These are phyloP conservation scores for Megaceryle torquata DNA, from an alignment of 2,113 vertebrate species.

Conservation along the genomic window DNA sequence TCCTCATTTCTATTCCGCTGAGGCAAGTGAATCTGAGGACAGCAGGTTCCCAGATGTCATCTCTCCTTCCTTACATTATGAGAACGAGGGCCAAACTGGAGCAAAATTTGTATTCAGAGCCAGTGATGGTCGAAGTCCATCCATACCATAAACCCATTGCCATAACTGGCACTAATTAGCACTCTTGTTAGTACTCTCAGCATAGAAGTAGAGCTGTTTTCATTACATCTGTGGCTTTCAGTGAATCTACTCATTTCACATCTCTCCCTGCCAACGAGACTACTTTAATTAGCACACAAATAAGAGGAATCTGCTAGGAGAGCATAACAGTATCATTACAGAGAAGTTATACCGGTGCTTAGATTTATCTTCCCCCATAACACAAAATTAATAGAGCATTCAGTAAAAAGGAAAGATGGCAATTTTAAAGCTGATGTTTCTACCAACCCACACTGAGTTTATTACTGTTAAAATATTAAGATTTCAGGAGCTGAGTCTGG, in stretches of 20 bases:
- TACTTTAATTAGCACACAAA: not conserved
- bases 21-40: conserved; percentile 64
- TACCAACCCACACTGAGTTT: not conserved
- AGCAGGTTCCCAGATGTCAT: not conserved
- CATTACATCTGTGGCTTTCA: not conserved
- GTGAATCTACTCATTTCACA: not conserved
- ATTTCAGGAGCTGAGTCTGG: not conserved
- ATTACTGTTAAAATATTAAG: not conserved
- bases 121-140: not conserved
- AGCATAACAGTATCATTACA: not conserved
- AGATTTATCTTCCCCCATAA: not conserved
- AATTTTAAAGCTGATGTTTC: not conserved
- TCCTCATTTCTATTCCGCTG: conserved; percentile 75
- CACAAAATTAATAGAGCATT: not conserved
- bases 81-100: not conserved
- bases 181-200: not conserved
- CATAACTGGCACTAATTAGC: not conserved
- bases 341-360: not conserved
- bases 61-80: not conserved
- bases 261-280: not conserved
- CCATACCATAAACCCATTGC: not conserved
- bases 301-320: not conserved
- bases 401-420: not conserved
- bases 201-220: not conserved
- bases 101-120: not conserved